Percentiles rank a stretch among this genome's conserved stretches.
These are phyloP conservation scores for Phoenicopterus ruber DNA, from an alignment of 2,113 vertebrate genomes.

Conservation along the genomic window DNA sequence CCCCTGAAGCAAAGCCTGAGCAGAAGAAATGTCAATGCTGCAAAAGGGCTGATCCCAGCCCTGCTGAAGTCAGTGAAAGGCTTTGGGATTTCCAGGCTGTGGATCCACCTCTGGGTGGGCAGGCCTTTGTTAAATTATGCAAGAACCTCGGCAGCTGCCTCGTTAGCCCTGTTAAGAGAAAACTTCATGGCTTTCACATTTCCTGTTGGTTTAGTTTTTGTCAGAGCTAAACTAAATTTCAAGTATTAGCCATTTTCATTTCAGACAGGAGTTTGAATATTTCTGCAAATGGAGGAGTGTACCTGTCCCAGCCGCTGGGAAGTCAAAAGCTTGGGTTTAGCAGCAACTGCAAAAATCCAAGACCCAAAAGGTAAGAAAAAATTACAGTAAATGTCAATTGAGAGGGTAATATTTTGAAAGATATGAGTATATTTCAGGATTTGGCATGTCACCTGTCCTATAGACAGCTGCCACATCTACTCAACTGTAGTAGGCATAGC, in stretches of 20 bases:
- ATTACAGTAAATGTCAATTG: neutral
- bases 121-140: neutral
- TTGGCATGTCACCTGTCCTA: neutral
- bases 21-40: neutral
- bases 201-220: neutral
- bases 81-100: neutral
- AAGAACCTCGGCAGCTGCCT: neutral
- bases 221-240: neutral
- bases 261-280: neutral
- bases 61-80: neutral
- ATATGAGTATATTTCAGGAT: neutral
- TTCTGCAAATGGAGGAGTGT: neutral
- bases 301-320: neutral
- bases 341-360: neutral
- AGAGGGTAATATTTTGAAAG: neutral
- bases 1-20: neutral
- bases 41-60: neutral
- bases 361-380: neutral
- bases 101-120: neutral
- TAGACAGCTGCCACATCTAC: neutral
- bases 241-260: neutral
- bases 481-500: neutral
- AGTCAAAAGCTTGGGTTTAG: neutral
- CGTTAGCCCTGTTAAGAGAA: neutral
- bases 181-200: neutral